Evolutionary conservation across 2,797 vertebrate genomes (phyloP), one percentile per base, ranked within the genome.

Genomic region (Chelon labrosus): DNA sequence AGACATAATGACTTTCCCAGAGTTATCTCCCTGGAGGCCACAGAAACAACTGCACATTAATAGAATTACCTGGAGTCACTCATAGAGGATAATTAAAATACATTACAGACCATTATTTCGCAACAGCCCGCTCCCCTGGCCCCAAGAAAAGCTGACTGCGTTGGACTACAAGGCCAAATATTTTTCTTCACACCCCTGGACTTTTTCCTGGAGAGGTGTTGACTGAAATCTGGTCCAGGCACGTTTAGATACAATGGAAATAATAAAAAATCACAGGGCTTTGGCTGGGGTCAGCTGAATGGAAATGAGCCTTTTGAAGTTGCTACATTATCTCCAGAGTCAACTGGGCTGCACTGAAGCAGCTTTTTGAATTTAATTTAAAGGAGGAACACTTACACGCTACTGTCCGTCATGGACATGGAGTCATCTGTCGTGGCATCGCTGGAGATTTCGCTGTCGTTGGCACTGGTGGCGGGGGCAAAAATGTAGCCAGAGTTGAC

Each of bases 361-460:
- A 2, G 51, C 39, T 27, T 19, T 44, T 17, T 44, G 7, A 6
- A 16, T 44, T 17, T 42, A 42, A 19, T 27, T 38, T 22, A 37
- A 72, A 62, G 1, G 7, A 31, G 51, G 51, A 58, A n/a, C 73
- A 97, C 97, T 97, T 90, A 99, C 98, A 97, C 96, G 0, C 98
- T 99, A 67, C 97, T 98, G 91, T 99, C 97, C 0, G 97, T 99
- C 96, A 99, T 96, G 0, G 98, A 99, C 96, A 97, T 95, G 87
- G 97, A 97, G 78, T 99, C 97, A 0, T 99, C 97, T 0, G 97
- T 99, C 81, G 96, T 93, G 5, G 97, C 97, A 44, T 99, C 98
- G 1, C 97, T 98, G 85, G 97, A 99, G 73, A 98, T 94, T 73
- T 98, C 97, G 1, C 98, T 99, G 83, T 99, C 97, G 0, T 99